Evolutionary conservation across 2,888 invertebrate species (phyloP).

Genomic region (Marasmarcha lunaedactyla): DNA sequence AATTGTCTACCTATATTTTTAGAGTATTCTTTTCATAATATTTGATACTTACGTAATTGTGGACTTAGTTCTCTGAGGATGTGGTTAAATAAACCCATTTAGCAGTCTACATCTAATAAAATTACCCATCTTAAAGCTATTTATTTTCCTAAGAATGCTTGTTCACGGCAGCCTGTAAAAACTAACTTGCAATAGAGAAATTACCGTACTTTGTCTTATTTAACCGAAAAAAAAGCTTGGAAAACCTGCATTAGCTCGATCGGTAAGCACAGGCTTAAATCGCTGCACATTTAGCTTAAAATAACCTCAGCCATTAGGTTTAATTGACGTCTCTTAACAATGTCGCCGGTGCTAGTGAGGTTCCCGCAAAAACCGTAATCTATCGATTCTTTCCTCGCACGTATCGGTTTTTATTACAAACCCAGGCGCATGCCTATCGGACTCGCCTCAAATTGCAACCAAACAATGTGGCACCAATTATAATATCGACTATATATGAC

Average conservation of each 20-base stretch:
- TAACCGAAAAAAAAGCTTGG: too few relatives aligned
- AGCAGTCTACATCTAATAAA: too few relatives aligned
- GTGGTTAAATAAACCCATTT: too few relatives aligned
- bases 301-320: slow-evolving; percentile 34
- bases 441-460: slow-evolving; percentile 31
- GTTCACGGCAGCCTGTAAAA: neutral
- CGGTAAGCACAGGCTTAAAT: too few relatives aligned
- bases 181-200: neutral
- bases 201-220: too few relatives aligned
- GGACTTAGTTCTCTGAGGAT: too few relatives aligned
- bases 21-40: too few relatives aligned
- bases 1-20: too few relatives aligned
- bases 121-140: too few relatives aligned
- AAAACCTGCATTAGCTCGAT: too few relatives aligned
- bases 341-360: slow-evolving; percentile 45
- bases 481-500: slow-evolving; percentile 43
- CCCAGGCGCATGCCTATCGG: slow-evolving; percentile 45
- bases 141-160: slow-evolving; percentile 4
- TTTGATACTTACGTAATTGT: too few relatives aligned
- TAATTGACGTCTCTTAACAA: slow-evolving; percentile 62
- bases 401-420: slow-evolving; percentile 42
- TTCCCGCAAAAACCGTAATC: slow-evolving; percentile 51
- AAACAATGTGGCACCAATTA: slow-evolving; percentile 41
- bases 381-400: slow-evolving; percentile 56
- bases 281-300: too few relatives aligned